phyloP scores from a whole-genome alignment of 2,888 invertebrate species.

The Cabera pusaria region DNA sequence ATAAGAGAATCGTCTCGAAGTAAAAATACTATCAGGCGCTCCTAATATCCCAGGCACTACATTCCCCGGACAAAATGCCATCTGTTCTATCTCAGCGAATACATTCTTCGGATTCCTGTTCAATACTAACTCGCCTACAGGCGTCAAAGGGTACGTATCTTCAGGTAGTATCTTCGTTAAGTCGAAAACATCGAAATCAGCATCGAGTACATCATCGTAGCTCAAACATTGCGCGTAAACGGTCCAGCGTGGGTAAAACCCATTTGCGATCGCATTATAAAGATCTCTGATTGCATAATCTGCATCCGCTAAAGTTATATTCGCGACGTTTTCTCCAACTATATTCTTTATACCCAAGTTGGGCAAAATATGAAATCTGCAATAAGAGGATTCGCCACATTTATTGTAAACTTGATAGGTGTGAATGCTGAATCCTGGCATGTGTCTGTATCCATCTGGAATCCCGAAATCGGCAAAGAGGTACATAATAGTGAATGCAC shows the following conservation, averaged over 20 bases:
- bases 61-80: constrained; percentile 93
- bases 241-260: constrained; percentile 88
- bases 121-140: constrained; percentile 90
- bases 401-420: constrained; percentile 93
- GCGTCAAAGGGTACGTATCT: constrained; percentile 89
- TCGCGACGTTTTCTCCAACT: constrained; percentile 83
- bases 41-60: constrained; percentile 94
- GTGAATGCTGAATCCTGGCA: constrained; percentile 97
- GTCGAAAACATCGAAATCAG: constrained; percentile 94
- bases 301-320: constrained; percentile 88
- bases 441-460: constrained; percentile 93
- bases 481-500: constrained; percentile 90
- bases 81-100: constrained; percentile 94
- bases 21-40: constrained; percentile 93
- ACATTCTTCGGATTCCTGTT: constrained; percentile 94
- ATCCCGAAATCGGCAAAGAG: constrained; percentile 94
- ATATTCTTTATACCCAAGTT: constrained; percentile 93
- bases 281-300: constrained; percentile 94
- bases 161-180: constrained; percentile 92
- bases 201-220: constrained; percentile 88
- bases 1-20: constrained; percentile 91
- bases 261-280: constrained; percentile 91
- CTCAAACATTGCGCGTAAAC: constrained; percentile 93
- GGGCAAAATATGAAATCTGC: constrained; percentile 95
- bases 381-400: constrained; percentile 86